Percentiles rank a stretch among this genome's conserved stretches.
Conservation (phyloP, 2,113 vertebrate genomes). For the Sylvietta virens region DNA sequence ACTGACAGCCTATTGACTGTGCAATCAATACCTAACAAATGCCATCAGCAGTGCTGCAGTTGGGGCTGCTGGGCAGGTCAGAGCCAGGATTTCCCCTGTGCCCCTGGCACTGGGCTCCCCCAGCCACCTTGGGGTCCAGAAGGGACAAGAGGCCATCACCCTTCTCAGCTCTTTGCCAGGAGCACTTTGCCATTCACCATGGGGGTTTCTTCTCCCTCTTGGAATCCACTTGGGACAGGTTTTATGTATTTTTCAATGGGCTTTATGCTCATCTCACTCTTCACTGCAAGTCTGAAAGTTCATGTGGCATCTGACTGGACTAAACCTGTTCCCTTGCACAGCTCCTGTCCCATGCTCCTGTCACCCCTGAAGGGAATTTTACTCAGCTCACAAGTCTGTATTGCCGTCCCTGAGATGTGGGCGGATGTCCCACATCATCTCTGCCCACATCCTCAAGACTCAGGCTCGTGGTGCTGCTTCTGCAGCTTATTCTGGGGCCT, state of each 20-base stretch:
- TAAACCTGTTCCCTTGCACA: neutral
- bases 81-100: neutral
- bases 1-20: neutral
- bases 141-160: neutral
- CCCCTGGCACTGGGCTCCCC: neutral
- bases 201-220: neutral
- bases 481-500: neutral
- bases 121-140: neutral
- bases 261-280: neutral
- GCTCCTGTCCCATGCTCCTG: neutral
- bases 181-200: rapidly evolving
- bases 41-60: neutral
- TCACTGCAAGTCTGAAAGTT: neutral
- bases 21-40: neutral
- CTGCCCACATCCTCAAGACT: neutral
- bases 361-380: neutral
- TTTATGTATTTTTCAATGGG: neutral
- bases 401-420: neutral
- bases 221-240: neutral
- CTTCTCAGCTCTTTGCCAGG: neutral
- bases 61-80: neutral
- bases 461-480: rapidly evolving
- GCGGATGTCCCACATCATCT: neutral
- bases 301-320: neutral
- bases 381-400: neutral